phyloP scores from a whole-genome alignment of 2,797 vertebrate genomes.

The Pantherophis alleghaniensis region DNA sequence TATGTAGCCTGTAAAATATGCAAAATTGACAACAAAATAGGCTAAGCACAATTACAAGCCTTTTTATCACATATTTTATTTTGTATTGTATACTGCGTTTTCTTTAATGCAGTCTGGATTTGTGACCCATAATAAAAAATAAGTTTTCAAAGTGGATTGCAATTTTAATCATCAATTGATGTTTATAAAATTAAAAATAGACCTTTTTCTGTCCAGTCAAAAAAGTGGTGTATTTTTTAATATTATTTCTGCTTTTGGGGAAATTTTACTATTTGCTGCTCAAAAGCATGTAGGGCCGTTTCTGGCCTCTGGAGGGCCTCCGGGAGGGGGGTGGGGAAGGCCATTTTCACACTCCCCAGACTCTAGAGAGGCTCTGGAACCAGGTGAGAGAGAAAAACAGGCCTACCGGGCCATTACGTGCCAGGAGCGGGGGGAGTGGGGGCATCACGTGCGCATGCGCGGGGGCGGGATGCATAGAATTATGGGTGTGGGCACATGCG shows the following conservation, averaged over 20 bases:
- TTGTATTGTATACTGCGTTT: background rate
- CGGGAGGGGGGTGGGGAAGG: too few species aligned
- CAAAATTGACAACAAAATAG: background rate
- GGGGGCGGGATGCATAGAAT: too few species aligned
- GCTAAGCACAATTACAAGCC: background rate
- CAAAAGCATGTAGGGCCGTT: background rate
- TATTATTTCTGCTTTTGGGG: background rate
- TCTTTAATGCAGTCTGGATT: background rate
- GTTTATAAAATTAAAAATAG: constrained; percentile 9
- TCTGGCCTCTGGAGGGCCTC: too few species aligned
- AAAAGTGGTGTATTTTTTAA: background rate
- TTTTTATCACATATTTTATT: background rate
- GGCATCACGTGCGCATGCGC: too few species aligned
- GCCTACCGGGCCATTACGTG: too few species aligned
- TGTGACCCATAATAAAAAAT: background rate
- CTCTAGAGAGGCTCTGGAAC: too few species aligned
- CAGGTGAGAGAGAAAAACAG: too few species aligned
- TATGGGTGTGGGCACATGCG: too few species aligned
- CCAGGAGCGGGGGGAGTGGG: too few species aligned
- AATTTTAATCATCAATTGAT: background rate
- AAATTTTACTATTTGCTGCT: background rate
- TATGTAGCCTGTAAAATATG: background rate
- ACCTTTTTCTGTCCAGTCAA: background rate
- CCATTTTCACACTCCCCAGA: too few species aligned
- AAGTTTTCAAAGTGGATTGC: background rate